These are phyloP conservation scores for Himalopsyche phryganea DNA, from an alignment of 1,140 invertebrate species.

Conservation along the genomic window DNA sequence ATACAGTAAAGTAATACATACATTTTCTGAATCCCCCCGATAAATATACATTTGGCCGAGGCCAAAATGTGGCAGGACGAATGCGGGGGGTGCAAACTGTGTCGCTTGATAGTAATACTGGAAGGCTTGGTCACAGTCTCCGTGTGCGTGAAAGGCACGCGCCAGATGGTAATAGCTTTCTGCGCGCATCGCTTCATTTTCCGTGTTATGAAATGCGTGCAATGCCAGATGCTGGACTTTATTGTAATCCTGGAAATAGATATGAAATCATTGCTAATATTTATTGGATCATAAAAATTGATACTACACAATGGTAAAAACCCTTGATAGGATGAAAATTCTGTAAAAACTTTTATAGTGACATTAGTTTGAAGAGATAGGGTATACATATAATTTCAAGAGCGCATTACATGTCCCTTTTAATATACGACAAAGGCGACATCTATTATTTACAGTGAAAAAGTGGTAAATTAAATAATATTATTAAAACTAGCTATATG, in stretches of 20 bases:
- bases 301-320: background rate
- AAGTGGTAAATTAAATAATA: no score
- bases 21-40: conserved; percentile 94
- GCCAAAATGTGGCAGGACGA: conserved; percentile 97
- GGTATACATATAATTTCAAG: no score
- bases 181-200: conserved; percentile 98
- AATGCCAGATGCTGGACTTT: conserved; percentile 96
- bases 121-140: conserved; percentile 96
- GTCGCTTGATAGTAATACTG: conserved; percentile 99
- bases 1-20: no score
- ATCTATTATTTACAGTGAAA: no score
- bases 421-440: no score
- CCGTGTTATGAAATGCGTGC: conserved; percentile 98
- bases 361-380: no score
- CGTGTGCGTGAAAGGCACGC: conserved; percentile 92
- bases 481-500: no score
- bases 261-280: background rate
- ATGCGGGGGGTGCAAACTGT: conserved; percentile 91
- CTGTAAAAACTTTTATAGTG: background rate
- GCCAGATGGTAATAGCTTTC: conserved; percentile 99
- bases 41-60: conserved; percentile 99
- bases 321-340: no score
- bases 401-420: no score
- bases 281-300: background rate
- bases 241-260: conserved; percentile 70